Evolutionary conservation across 2,113 vertebrate species (phyloP).

Genomic region (Vidua chalybeata): DNA sequence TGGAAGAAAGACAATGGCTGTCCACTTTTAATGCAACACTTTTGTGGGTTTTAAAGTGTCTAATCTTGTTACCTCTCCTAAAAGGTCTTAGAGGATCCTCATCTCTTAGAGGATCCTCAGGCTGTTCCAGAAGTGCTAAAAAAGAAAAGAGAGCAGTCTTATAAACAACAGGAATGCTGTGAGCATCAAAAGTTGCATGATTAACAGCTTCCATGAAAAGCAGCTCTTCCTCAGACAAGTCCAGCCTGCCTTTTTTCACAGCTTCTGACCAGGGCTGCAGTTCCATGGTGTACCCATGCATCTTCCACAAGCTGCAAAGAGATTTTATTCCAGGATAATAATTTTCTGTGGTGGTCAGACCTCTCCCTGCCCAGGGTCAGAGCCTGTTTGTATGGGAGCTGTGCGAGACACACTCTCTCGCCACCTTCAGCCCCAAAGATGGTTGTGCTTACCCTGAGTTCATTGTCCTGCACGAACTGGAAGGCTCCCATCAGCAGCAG

Average conservation of each 20-base stretch:
- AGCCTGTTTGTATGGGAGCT: background rate
- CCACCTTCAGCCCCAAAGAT: rapidly evolving
- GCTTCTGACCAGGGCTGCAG: background rate
- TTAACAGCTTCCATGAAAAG: background rate
- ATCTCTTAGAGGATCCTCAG: background rate
- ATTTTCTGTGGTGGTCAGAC: background rate
- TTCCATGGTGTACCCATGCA: background rate
- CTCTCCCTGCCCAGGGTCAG: background rate
- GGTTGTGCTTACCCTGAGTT: background rate
- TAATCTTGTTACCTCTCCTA: constrained; percentile 15
- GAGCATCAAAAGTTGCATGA: background rate
- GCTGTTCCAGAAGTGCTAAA: background rate
- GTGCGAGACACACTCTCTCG: background rate
- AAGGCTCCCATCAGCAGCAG: background rate
- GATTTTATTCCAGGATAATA: background rate
- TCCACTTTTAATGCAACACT: rapidly evolving
- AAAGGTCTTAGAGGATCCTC: background rate
- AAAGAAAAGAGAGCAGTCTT: background rate
- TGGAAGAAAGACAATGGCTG: background rate
- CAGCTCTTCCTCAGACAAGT: background rate
- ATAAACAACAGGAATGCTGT: background rate
- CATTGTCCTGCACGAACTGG: background rate
- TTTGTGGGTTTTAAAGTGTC: background rate
- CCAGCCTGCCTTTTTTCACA: background rate
- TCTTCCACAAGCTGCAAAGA: background rate